Evolutionary conservation across 35 echinoderm and acorn worm species (phyloP).

Genomic region (Acanthaster planci): DNA sequence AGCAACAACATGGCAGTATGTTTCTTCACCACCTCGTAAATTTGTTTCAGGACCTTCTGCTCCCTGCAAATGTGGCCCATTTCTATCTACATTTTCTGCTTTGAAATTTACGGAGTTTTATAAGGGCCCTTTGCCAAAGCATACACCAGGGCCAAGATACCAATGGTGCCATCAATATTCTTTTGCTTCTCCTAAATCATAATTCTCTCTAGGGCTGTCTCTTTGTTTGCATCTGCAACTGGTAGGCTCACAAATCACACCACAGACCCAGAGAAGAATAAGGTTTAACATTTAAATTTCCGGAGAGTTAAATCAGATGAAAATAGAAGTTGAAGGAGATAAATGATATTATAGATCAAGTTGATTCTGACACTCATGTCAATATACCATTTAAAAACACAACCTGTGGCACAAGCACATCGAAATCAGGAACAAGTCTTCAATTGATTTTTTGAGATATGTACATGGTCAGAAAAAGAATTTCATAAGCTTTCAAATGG

Average conservation of each 20-base stretch:
- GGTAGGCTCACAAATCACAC: constrained; percentile 21
- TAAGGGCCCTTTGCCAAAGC: background rate
- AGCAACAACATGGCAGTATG: constrained; percentile 9
- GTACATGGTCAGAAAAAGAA: too few species aligned
- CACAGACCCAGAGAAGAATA: too few species aligned
- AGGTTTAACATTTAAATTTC: too few species aligned
- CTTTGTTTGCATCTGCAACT: background rate
- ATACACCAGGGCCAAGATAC: background rate
- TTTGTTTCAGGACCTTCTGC: background rate
- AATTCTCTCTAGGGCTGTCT: constrained; percentile 5
- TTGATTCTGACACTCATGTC: too few species aligned
- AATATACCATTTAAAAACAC: too few species aligned
- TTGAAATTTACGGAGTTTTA: background rate
- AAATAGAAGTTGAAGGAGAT: too few species aligned
- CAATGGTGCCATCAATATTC: background rate
- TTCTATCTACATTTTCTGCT: background rate
- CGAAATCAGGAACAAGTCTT: too few species aligned
- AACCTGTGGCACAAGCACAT: too few species aligned
- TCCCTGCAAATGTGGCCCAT: constrained; percentile 1
- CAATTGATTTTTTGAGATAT: too few species aligned
- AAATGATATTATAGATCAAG: too few species aligned
- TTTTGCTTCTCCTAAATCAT: constrained; percentile 10
- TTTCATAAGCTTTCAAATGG: too few species aligned
- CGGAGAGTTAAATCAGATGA: too few species aligned
- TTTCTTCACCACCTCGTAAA: constrained; percentile 1